phyloP scores from a whole-genome alignment of 2,797 vertebrate genomes.

The Huso huso region DNA sequence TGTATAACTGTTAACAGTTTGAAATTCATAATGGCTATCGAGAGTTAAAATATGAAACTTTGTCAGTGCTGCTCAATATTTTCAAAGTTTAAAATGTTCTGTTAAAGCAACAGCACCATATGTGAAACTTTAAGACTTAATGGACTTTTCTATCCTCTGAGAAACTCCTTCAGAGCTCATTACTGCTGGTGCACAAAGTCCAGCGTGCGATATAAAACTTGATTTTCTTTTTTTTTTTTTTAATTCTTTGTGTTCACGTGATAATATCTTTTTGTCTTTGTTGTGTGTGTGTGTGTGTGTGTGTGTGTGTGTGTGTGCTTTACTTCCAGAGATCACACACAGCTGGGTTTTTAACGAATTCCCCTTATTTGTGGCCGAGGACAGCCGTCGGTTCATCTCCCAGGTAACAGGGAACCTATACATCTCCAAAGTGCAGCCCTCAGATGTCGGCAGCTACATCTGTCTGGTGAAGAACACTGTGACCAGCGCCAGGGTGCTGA shows the following conservation, averaged over 20 bases:
- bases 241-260: not conserved
- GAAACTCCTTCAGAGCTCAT: no score
- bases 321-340: conserved; percentile 82
- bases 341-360: conserved; percentile 97
- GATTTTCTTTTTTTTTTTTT: not conserved
- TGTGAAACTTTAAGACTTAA: no score
- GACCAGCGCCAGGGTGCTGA: conserved; percentile 84
- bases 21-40: no score
- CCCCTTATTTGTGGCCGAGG: conserved; percentile 90
- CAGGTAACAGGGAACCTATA: conserved; percentile 95
- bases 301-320: conserved; percentile 19
- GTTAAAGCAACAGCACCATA: no score
- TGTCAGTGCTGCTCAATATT: no score
- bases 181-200: no score
- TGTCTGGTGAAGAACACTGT: conserved; percentile 89
- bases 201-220: not conserved
- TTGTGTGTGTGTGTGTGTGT: no score
- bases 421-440: conserved; percentile 92
- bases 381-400: conserved; percentile 94
- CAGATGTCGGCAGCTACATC: conserved; percentile 93
- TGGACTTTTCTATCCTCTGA: no score
- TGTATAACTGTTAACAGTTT: no score
- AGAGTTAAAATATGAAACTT: no score
- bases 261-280: no score
- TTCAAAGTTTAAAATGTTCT: no score